These are phyloP conservation scores for Gonatopus flavifemur DNA, from an alignment of 1,140 invertebrate genomes.

Conservation along the genomic window DNA sequence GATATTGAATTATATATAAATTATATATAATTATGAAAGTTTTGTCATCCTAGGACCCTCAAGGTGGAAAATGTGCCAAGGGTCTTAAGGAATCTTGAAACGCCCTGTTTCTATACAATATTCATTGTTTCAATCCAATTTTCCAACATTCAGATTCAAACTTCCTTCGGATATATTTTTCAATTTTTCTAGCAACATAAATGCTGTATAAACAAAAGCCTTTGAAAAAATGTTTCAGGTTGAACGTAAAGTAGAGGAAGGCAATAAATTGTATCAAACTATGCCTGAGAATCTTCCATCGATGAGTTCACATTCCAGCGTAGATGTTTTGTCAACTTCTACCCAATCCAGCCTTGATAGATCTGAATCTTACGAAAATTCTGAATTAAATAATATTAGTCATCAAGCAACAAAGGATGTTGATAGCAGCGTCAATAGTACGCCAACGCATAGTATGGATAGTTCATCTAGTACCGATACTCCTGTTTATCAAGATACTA, in stretches of 20 bases:
- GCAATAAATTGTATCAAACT: conserved; percentile 71
- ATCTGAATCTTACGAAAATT: conserved; percentile 31
- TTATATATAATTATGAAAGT: no score
- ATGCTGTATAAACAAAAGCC: no score
- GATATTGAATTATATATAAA: no score
- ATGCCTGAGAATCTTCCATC: conserved; percentile 70
- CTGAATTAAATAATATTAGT: conserved; percentile 37
- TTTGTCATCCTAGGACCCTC: no score
- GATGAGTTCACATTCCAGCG: conserved; percentile 56
- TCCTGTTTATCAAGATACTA: conserved; percentile 45
- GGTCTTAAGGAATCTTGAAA: no score
- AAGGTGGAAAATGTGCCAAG: no score
- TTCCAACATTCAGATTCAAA: neutral
- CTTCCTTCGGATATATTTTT: neutral
- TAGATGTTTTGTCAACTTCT: conserved; percentile 34
- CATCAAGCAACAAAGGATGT: conserved; percentile 41
- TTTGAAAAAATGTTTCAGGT: conserved; percentile 46
- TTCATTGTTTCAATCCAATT: neutral
- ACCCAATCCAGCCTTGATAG: conserved; percentile 38
- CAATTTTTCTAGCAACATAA: no score
- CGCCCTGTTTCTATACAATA: no score
- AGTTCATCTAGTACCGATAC: conserved; percentile 54
- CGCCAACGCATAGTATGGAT: conserved; percentile 53
- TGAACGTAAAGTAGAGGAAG: conserved; percentile 66
- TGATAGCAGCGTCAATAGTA: conserved; percentile 48